A percentile compares a stretch with the other conserved stretches of the same genome.
Conservation (phyloP, 2,113 vertebrate genomes). For the Physeter macrocephalus region DNA sequence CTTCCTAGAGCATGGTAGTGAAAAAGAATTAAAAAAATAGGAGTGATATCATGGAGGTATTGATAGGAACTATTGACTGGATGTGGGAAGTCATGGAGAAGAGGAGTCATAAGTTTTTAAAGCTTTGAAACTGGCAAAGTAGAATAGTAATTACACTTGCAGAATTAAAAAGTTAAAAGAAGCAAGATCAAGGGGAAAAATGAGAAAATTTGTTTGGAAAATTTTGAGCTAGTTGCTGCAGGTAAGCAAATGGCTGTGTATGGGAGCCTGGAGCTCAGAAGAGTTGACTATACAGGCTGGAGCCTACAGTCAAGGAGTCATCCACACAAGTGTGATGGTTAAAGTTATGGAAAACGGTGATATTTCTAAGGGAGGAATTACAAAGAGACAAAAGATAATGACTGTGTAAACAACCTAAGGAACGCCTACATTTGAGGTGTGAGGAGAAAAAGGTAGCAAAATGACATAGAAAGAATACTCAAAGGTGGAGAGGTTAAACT, state of each 20-base stretch:
- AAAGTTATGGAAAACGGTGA: not conserved
- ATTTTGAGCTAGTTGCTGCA: not conserved
- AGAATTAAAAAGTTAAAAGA: not conserved
- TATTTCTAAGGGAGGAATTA: not conserved
- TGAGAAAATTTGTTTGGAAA: not conserved
- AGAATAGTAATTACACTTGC: not conserved
- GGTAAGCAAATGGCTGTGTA: not conserved
- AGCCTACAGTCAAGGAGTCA: not conserved
- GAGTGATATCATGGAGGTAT: not conserved
- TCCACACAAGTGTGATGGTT: not conserved
- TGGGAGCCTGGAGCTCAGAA: not conserved
- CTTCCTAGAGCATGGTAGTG: not conserved
- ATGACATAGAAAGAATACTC: not conserved
- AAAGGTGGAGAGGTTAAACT: not conserved
- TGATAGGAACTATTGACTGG: not conserved
- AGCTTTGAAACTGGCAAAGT: not conserved
- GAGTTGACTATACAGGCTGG: not conserved
- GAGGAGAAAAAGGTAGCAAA: not conserved
- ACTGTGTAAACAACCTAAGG: not conserved
- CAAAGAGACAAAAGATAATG: not conserved
- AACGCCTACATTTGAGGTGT: not conserved
- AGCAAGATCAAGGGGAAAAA: not conserved
- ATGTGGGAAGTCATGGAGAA: not conserved
- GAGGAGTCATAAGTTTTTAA: not conserved
- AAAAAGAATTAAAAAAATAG: not conserved